Conservation (phyloP, 53 echinoderm and acorn worm species). For the Echinometra lucunter region DNA sequence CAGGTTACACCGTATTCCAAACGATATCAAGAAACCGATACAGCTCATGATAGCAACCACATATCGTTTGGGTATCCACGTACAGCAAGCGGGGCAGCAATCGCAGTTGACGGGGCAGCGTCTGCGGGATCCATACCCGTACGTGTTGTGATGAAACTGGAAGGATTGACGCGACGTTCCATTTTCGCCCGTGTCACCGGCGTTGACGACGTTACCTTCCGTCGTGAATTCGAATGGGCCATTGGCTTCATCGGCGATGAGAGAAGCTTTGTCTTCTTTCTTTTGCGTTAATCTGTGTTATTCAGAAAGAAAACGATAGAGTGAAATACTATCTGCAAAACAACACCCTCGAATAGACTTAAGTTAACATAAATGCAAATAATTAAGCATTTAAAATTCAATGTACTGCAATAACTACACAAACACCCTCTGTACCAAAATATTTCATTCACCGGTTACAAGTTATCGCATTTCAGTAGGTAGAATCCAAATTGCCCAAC, state of each 20-base stretch:
- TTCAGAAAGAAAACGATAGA: background rate
- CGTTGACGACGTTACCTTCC: slow-evolving; percentile 55
- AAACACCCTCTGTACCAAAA: too few relatives aligned
- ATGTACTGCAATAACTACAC: too few relatives aligned
- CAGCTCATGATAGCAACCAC: slow-evolving; percentile 90
- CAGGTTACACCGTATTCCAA: slow-evolving; percentile 94
- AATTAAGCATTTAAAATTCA: too few relatives aligned
- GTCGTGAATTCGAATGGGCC: slow-evolving; percentile 65
- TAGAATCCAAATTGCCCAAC: too few relatives aligned
- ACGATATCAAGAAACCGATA: slow-evolving; percentile 92
- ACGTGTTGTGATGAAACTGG: slow-evolving; percentile 59
- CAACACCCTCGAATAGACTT: too few relatives aligned
- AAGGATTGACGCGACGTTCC: slow-evolving; percentile 6
- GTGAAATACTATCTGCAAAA: too few relatives aligned
- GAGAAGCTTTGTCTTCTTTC: slow-evolving; percentile 54
- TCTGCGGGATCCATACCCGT: slow-evolving; percentile 27
- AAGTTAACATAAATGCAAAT: too few relatives aligned
- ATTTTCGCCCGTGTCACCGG: slow-evolving; percentile 27
- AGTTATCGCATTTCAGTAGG: too few relatives aligned
- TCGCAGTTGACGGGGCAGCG: slow-evolving; percentile 4
- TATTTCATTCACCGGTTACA: too few relatives aligned
- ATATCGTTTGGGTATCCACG: slow-evolving; percentile 84
- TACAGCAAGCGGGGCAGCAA: slow-evolving; percentile 51
- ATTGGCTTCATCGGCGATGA: slow-evolving; percentile 59
- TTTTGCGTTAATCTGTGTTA: slow-evolving; percentile 54